These are phyloP conservation scores for Spheniscus mendiculus DNA, from an alignment of 2,113 vertebrate genomes.

Conservation along the genomic window DNA sequence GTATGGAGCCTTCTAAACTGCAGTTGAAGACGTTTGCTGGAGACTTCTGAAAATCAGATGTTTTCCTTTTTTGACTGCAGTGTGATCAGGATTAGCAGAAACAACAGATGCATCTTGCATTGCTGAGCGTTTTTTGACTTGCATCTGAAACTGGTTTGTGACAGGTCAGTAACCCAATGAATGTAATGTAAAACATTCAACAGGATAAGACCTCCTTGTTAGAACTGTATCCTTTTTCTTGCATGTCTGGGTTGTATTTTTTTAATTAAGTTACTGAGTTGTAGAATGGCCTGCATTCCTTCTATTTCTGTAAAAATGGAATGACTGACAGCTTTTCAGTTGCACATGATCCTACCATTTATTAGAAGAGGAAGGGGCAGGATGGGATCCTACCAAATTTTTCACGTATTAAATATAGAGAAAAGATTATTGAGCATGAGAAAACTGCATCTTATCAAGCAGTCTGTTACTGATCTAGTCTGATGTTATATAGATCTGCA, in stretches of 20 bases:
- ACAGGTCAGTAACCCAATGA: not conserved
- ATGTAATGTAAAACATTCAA: constrained; percentile 6
- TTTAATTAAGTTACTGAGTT: constrained; percentile 38
- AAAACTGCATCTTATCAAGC: not conserved
- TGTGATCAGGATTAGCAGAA: not conserved
- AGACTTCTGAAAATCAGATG: not conserved
- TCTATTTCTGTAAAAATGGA: not conserved
- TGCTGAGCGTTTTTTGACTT: not conserved
- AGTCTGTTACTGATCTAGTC: not conserved
- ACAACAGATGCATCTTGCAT: not conserved
- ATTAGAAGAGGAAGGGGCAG: not conserved
- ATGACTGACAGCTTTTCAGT: not conserved
- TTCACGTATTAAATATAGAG: not conserved
- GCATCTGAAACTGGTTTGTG: constrained; percentile 43
- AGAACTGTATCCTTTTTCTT: not conserved
- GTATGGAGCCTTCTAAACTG: not conserved
- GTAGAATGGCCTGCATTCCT: constrained; percentile 2
- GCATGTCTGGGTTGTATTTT: constrained; percentile 25
- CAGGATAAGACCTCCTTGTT: constrained; percentile 23
- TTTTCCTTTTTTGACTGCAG: not conserved
- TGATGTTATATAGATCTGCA: not conserved
- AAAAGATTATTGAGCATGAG: not conserved
- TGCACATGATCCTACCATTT: not conserved
- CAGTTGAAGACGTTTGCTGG: not conserved
- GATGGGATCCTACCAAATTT: not conserved